Percentiles rank a stretch among this genome's conserved stretches.
Evolutionary conservation across 2,797 vertebrate species (phyloP).

Genomic region (Brachyalestes nurse): DNA sequence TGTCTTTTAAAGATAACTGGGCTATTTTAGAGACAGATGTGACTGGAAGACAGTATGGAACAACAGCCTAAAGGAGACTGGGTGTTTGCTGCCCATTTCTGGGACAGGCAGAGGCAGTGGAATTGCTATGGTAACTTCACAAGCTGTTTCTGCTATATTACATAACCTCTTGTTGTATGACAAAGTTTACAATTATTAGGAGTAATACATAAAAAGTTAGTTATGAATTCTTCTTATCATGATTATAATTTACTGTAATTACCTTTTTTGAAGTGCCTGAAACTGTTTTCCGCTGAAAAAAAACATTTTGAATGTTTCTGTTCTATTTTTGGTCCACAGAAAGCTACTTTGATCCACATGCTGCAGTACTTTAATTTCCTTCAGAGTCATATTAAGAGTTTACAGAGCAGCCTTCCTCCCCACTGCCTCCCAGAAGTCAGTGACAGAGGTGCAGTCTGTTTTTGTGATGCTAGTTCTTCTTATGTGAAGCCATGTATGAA

Average conservation of each 20-base stretch:
- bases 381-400: slow-evolving; percentile 53
- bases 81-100: slow-evolving; percentile 51
- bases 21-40: slow-evolving; percentile 23
- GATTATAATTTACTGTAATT: no score
- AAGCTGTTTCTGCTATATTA: not conserved
- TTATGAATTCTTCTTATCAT: no score
- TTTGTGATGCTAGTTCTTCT: not conserved
- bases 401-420: slow-evolving; percentile 44
- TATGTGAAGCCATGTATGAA: not conserved
- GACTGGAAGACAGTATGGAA: slow-evolving; percentile 49
- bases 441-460: slow-evolving; percentile 47
- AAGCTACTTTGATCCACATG: slow-evolving; percentile 59
- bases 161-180: not conserved
- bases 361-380: slow-evolving; percentile 60
- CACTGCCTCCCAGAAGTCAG: slow-evolving; percentile 36
- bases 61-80: slow-evolving; percentile 56
- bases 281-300: not conserved
- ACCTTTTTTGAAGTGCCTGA: no score
- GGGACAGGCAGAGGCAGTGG: slow-evolving; percentile 32
- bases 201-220: no score
- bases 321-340: slow-evolving; percentile 46
- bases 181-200: no score
- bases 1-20: not conserved
- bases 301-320: not conserved
- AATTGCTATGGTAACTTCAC: slow-evolving; percentile 52